Percentiles rank a stretch among this genome's conserved stretches.
Conservation (phyloP, 1,140 invertebrate species). For the Bombus pyrosoma region DNA sequence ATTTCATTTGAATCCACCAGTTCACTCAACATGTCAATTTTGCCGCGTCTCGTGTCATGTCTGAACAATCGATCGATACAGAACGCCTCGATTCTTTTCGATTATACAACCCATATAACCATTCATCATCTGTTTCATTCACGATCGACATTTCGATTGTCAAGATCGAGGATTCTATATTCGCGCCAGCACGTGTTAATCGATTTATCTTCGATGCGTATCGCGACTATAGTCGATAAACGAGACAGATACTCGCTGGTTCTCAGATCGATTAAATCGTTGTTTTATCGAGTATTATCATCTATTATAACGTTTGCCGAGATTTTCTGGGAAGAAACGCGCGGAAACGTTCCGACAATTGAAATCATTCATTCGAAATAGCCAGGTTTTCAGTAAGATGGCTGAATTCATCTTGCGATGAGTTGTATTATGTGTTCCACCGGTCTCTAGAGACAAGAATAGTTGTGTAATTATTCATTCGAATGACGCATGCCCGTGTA, state of each 20-base stretch:
- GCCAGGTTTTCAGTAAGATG: background rate
- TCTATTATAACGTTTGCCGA: background rate
- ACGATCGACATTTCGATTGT: background rate
- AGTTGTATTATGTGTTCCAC: background rate
- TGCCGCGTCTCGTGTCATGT: background rate
- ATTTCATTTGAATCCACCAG: background rate
- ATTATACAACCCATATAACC: conserved; percentile 19
- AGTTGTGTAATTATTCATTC: conserved; percentile 50
- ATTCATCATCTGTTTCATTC: background rate
- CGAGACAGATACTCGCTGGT: background rate
- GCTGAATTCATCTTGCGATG: background rate
- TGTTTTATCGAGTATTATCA: background rate
- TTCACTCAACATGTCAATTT: background rate
- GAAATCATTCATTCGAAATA: background rate
- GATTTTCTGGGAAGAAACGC: conserved; percentile 5
- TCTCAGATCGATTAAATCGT: background rate
- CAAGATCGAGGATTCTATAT: conserved; percentile 55
- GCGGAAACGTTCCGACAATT: background rate
- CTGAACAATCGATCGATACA: background rate
- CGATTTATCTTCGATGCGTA: conserved; percentile 20
- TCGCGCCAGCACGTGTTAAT: conserved; percentile 13
- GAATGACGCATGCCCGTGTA: conserved; percentile 22
- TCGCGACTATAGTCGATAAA: conserved; percentile 9
- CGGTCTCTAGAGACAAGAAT: conserved; percentile 7
- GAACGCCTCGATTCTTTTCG: conserved; percentile 1